Conservation (phyloP, 1,140 invertebrate genomes). For the Zeugodacus cucurbitae region DNA sequence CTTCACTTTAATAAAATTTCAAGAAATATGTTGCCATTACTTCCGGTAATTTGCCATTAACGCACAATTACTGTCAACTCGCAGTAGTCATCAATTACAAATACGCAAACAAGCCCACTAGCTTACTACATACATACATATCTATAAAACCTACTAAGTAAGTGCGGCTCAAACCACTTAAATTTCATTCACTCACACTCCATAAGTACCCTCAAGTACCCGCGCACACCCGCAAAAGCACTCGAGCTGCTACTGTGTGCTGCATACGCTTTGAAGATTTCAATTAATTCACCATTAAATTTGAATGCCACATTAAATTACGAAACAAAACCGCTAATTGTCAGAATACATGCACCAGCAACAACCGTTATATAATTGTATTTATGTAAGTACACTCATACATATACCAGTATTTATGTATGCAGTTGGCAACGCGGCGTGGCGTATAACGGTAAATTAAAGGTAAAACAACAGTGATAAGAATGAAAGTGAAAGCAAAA, state of each 20-base stretch:
- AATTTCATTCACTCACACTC: neutral
- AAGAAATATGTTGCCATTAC: neutral
- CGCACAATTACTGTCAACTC: neutral
- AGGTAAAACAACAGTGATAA: neutral
- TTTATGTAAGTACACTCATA: neutral
- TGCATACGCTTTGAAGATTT: neutral
- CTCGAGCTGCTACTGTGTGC: neutral
- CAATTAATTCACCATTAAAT: constrained; percentile 11
- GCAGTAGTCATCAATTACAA: neutral
- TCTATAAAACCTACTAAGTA: neutral
- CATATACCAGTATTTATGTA: neutral
- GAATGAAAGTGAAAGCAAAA: neutral
- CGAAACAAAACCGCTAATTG: constrained; percentile 9
- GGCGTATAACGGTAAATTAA: neutral
- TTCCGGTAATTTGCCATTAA: constrained; percentile 24
- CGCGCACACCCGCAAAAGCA: neutral
- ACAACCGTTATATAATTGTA: neutral
- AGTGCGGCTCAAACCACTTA: neutral
- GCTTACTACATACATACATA: neutral
- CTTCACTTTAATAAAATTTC: too few relatives aligned
- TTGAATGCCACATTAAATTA: constrained; percentile 25
- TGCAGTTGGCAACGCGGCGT: neutral
- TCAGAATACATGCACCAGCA: neutral
- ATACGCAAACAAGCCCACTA: neutral
- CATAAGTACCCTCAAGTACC: neutral